These are phyloP conservation scores for Piaya cayana DNA, from an alignment of 2,113 vertebrate species.

Conservation along the genomic window DNA sequence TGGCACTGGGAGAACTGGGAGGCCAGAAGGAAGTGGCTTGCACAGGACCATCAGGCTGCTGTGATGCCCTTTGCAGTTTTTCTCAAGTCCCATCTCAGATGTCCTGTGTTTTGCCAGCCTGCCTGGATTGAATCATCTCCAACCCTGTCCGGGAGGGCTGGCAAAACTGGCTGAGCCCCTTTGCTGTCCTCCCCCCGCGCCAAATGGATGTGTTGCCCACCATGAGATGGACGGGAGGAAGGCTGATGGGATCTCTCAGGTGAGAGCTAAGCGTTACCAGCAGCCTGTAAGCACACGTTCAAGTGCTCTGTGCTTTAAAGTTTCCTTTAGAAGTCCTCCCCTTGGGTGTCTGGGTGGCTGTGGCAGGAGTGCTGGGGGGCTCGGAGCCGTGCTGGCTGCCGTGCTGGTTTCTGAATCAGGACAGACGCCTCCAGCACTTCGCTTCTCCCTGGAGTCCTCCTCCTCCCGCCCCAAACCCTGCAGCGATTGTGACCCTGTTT, in stretches of 20 bases:
- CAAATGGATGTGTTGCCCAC: not conserved
- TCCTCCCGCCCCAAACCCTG: not conserved
- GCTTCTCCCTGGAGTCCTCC: not conserved
- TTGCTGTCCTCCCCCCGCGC: not conserved
- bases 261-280: not conserved
- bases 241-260: not conserved
- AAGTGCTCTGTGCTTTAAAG: fast-evolving
- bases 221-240: fast-evolving
- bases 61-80: not conserved
- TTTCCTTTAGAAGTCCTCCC: not conserved
- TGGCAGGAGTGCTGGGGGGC: fast-evolving
- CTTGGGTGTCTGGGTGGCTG: not conserved
- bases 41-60: not conserved
- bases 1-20: not conserved
- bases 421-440: fast-evolving
- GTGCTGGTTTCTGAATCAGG: not conserved
- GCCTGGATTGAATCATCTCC: not conserved
- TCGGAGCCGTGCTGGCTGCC: not conserved
- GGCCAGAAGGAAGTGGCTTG: not conserved
- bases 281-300: not conserved
- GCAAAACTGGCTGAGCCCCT: not conserved
- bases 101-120: not conserved
- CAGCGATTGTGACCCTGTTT: constrained; percentile 6
- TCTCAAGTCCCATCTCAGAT: not conserved
- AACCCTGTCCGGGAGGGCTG: not conserved